phyloP scores from a whole-genome alignment of 2,888 invertebrate species.

The Erebia ligea region DNA sequence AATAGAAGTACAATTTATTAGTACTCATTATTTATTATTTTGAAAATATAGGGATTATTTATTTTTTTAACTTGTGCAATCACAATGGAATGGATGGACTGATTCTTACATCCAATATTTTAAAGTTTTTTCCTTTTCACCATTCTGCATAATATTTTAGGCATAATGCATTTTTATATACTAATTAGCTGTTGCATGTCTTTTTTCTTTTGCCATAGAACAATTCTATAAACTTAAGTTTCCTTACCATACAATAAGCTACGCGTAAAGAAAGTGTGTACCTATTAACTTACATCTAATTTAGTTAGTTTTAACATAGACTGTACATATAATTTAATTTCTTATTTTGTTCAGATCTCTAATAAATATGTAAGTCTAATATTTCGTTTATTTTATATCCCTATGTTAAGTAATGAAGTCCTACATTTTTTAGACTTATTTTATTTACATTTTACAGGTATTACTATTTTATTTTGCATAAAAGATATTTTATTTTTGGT shows the following conservation, averaged over 20 bases:
- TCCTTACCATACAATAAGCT: constrained; percentile 65
- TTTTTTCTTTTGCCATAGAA: constrained; percentile 65
- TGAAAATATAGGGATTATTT: constrained; percentile 57
- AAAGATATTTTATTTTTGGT: too few relatives aligned
- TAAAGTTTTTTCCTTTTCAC: constrained; percentile 53
- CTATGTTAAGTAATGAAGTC: constrained; percentile 24
- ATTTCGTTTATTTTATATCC: constrained; percentile 50
- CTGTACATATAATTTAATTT: constrained; percentile 84
- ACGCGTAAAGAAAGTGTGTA: constrained; percentile 75
- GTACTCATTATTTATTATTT: constrained; percentile 51
- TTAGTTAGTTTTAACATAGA: constrained; percentile 84
- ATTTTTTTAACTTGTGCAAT: constrained; percentile 70
- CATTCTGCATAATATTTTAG: constrained; percentile 52
- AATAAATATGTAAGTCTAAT: constrained; percentile 83
- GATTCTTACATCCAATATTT: constrained; percentile 67
- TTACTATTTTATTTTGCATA: too few relatives aligned
- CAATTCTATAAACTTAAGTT: constrained; percentile 47
- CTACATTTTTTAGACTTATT: too few relatives aligned
- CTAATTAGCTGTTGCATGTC: constrained; percentile 57
- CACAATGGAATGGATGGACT: constrained; percentile 72
- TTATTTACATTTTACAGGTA: too few relatives aligned
- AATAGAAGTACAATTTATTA: constrained; percentile 53
- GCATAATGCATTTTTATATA: constrained; percentile 55
- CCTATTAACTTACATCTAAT: constrained; percentile 82
- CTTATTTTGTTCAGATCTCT: constrained; percentile 85